Percentiles rank a stretch among this genome's conserved stretches.
Evolutionary conservation across 2,113 vertebrate species (phyloP).

Genomic region (Marmota monax): DNA sequence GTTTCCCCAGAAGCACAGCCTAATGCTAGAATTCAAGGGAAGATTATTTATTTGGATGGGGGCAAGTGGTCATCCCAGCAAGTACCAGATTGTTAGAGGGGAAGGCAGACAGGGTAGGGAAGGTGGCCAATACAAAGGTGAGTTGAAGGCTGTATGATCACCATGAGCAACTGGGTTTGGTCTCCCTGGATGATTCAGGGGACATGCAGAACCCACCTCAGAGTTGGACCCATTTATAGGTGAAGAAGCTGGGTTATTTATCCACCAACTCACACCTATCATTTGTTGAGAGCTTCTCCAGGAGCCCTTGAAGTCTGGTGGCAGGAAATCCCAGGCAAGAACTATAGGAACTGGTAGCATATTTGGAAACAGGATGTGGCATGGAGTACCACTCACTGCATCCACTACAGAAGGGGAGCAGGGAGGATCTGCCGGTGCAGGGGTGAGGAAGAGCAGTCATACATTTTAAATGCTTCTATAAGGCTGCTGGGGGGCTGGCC

Average conservation of each 20-base stretch:
- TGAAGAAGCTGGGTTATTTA: not conserved
- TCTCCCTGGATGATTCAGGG: not conserved
- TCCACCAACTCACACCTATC: not conserved
- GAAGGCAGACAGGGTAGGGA: not conserved
- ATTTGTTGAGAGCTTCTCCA: not conserved
- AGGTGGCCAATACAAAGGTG: not conserved
- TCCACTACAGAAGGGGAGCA: not conserved
- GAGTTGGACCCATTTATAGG: not conserved
- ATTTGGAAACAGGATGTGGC: not conserved
- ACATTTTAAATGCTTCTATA: not conserved
- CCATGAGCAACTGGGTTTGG: not conserved
- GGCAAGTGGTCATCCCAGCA: not conserved
- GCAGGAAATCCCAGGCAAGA: not conserved
- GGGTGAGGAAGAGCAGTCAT: not conserved
- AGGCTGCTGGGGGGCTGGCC: not conserved
- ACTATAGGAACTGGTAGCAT: not conserved
- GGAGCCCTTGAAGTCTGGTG: not conserved
- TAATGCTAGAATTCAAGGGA: not conserved
- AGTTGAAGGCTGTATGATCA: not conserved
- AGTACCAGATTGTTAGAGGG: not conserved
- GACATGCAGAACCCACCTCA: rapidly evolving
- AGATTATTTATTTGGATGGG: not conserved
- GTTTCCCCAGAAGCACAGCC: not conserved
- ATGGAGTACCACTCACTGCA: not conserved
- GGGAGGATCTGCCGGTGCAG: not conserved